Evolutionary conservation across 2,113 vertebrate genomes (phyloP).

Genomic region (Megaceryle torquata): DNA sequence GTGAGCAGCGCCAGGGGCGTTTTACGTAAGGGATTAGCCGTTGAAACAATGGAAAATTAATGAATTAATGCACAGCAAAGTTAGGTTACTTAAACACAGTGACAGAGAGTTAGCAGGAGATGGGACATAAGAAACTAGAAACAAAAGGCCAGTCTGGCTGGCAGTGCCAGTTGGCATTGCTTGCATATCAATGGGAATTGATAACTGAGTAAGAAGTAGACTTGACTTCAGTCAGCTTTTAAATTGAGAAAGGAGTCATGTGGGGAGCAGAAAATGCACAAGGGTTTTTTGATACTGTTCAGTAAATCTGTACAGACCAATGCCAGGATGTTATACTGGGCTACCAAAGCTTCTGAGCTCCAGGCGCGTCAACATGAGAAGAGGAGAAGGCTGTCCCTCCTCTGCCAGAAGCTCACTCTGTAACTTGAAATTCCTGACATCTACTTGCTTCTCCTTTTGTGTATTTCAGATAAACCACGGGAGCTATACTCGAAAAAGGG

Average conservation of each 20-base stretch:
- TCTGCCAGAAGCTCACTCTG: not conserved
- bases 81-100: not conserved
- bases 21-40: too few species aligned
- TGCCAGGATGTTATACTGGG: not conserved
- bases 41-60: not conserved
- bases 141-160: not conserved
- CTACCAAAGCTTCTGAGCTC: not conserved
- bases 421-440: not conserved
- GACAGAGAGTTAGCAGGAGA: not conserved
- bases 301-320: not conserved
- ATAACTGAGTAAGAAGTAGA: not conserved
- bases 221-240: not conserved
- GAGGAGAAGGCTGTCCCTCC: not conserved
- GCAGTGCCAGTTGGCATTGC: not conserved
- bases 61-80: not conserved
- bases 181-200: not conserved
- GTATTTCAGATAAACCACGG: not conserved
- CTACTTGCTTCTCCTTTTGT: not conserved
- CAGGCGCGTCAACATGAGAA: not conserved
- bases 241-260: not conserved
- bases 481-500: not conserved
- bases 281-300: fast-evolving
- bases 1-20: not conserved
- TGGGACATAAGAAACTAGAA: not conserved
- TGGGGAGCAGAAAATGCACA: not conserved